phyloP scores from a whole-genome alignment of 1,140 invertebrate species.

The Saccostrea glomerata region DNA sequence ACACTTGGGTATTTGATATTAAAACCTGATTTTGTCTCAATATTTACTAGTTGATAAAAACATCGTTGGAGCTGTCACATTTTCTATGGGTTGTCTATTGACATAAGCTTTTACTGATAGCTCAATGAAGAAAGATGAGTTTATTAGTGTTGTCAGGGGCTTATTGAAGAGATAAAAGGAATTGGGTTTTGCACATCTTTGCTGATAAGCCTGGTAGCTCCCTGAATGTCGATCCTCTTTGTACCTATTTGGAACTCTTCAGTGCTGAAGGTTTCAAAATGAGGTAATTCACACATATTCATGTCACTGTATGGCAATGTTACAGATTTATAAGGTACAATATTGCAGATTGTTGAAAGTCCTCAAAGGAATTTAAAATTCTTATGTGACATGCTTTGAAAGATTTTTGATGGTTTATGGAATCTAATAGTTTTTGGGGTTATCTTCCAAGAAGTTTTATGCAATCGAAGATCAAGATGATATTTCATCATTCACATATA shows the following conservation, averaged over 20 bases:
- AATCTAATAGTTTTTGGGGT: neutral
- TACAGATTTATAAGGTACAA: neutral
- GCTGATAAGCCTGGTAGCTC: neutral
- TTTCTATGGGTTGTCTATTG: neutral
- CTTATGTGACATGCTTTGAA: neutral
- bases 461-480: too few relatives aligned
- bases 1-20: conserved; percentile 30
- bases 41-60: conserved; percentile 31
- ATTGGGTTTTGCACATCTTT: conserved; percentile 1
- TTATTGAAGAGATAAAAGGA: conserved; percentile 26
- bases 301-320: neutral
- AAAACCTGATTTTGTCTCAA: conserved; percentile 3
- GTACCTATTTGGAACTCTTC: conserved; percentile 8
- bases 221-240: neutral
- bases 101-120: neutral
- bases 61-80: neutral
- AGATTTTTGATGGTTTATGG: neutral
- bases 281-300: neutral
- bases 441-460: too few relatives aligned
- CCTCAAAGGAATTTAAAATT: neutral
- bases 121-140: conserved; percentile 12
- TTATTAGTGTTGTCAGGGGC: conserved; percentile 27
- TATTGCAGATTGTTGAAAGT: neutral
- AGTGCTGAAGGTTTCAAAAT: neutral
- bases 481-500: too few relatives aligned